Percentiles rank a stretch among this genome's conserved stretches.
Evolutionary conservation across 2,113 vertebrate species (phyloP).

Genomic region (Echinops telfairi): DNA sequence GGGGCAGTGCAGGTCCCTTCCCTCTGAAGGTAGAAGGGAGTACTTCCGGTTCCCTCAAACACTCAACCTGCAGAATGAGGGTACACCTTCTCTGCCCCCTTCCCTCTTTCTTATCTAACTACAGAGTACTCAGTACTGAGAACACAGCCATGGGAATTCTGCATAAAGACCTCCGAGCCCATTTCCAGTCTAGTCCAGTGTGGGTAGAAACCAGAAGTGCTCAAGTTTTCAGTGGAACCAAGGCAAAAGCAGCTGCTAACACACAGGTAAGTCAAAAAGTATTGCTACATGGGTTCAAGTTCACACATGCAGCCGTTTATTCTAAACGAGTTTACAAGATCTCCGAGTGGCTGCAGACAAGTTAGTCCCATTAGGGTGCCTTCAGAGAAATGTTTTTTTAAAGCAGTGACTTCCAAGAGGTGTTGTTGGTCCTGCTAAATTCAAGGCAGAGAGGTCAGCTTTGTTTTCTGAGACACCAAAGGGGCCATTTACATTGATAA

Average conservation of each 20-base stretch:
- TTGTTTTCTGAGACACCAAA: too few species aligned
- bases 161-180: neutral
- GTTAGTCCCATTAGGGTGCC: too few species aligned
- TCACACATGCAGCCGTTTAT: too few species aligned
- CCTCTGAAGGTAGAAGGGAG: neutral
- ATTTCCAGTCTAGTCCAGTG: neutral
- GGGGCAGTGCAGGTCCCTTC: neutral
- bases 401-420: too few species aligned
- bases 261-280: too few species aligned
- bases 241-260: neutral
- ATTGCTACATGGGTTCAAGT: too few species aligned
- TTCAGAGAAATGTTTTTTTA: too few species aligned
- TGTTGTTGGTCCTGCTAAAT: too few species aligned
- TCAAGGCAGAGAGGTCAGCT: too few species aligned
- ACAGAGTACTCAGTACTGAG: neutral
- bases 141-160: neutral
- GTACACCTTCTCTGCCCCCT: neutral
- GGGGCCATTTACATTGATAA: too few species aligned
- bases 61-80: neutral
- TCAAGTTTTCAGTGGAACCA: neutral
- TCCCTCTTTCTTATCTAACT: constrained; percentile 24
- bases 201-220: constrained; percentile 11
- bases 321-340: too few species aligned
- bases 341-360: too few species aligned
- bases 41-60: neutral